Evolutionary conservation across 2,797 vertebrate species (phyloP).

Genomic region (Gambelia wislizenii): DNA sequence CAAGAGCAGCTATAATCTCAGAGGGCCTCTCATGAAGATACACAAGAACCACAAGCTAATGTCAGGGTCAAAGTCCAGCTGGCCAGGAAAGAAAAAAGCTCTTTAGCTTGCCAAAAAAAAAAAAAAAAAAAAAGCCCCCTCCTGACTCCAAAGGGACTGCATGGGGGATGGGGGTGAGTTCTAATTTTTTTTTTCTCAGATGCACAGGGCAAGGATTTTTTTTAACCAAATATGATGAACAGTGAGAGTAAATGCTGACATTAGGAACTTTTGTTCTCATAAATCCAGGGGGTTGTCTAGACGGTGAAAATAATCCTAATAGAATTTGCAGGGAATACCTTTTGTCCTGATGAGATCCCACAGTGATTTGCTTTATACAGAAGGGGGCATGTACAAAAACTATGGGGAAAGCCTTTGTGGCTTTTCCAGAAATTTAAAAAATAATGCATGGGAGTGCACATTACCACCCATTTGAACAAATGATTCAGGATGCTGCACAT

Average conservation of each 20-base stretch:
- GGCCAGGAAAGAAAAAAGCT: background rate
- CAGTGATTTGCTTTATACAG: no score
- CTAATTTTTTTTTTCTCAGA: no score
- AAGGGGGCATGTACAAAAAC: no score
- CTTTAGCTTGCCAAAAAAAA: background rate
- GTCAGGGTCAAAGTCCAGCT: background rate
- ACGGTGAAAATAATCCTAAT: no score
- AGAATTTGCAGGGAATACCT: no score
- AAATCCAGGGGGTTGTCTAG: no score
- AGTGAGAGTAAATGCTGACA: background rate
- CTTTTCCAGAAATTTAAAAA: no score
- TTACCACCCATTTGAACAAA: no score
- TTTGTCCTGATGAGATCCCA: no score
- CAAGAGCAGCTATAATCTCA: background rate
- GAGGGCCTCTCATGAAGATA: slow-evolving; percentile 1
- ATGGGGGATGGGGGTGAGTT: background rate
- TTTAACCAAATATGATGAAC: background rate
- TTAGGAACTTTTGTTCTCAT: background rate
- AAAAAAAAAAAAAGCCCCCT: background rate
- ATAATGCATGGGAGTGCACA: no score
- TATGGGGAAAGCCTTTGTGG: no score
- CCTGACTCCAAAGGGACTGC: background rate
- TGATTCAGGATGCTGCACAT: no score
- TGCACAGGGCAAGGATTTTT: background rate
- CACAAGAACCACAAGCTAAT: background rate